Percentiles rank a stretch among this genome's conserved stretches.
These are phyloP conservation scores for Paraplagusia blochii DNA, from an alignment of 2,113 vertebrate genomes.

Conservation along the genomic window DNA sequence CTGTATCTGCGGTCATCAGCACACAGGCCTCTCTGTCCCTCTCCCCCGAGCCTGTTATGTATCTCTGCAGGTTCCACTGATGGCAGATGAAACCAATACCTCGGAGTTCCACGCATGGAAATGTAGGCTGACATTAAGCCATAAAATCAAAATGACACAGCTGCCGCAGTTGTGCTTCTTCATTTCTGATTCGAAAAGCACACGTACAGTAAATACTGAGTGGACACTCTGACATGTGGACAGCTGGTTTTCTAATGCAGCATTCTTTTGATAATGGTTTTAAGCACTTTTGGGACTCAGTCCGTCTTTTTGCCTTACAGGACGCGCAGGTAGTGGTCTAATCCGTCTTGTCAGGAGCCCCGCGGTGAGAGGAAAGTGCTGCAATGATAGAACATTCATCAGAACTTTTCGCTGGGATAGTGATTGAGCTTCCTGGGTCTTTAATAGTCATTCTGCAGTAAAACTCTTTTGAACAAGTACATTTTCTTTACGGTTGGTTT, in stretches of 20 bases:
- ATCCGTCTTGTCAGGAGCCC: conserved; percentile 61
- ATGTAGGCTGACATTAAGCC: conserved; percentile 42
- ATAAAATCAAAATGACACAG: conserved; percentile 73
- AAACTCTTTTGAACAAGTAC: not conserved
- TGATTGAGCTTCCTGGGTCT: conserved; percentile 8
- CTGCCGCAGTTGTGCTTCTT: conserved; percentile 75
- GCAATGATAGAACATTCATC: conserved; percentile 27
- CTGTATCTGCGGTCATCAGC: conserved; percentile 35
- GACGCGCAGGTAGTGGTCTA: conserved; percentile 47
- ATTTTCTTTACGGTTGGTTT: not conserved
- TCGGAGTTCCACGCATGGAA: conserved; percentile 54
- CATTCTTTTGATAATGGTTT: conserved; percentile 70
- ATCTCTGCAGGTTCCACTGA: conserved; percentile 54
- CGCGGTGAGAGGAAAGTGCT: conserved; percentile 26
- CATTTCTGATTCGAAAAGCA: conserved; percentile 68
- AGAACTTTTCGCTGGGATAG: conserved; percentile 7
- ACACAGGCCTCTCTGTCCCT: conserved; percentile 6
- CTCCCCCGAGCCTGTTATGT: conserved; percentile 35
- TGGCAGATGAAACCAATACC: conserved; percentile 71
- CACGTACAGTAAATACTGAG: conserved; percentile 76
- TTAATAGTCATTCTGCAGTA: not conserved
- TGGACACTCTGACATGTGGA: conserved; percentile 69
- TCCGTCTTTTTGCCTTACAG: conserved; percentile 45
- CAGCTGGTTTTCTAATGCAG: conserved; percentile 76
- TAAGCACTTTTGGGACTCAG: conserved; percentile 47